Evolutionary conservation across 1,140 invertebrate species (phyloP), one percentile per base, ranked within the genome.

Genomic region (Lordiphosa stackelbergi): DNA sequence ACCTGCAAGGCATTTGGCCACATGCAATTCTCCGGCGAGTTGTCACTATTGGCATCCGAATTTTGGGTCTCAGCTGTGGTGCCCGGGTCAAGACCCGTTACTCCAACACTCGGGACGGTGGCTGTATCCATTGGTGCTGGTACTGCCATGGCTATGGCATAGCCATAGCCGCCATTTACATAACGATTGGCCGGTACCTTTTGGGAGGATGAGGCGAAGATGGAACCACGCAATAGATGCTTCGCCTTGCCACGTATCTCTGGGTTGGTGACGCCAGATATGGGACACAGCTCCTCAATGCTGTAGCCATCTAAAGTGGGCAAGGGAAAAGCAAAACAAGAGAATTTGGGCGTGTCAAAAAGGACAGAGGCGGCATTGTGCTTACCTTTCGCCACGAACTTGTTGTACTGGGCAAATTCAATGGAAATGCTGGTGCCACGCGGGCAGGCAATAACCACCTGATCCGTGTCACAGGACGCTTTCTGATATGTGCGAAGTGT

Each of bases 401-500:
- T 87, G 56, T 84, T 85, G 66, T 91, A 91, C 66, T 91, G 90
- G 36, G 90, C 88, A 64, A 96, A 90, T 81, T 96, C 93, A 54
- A 97, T 94, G 56, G 93, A 94, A 69, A 97, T 96, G 56, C 94
- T 93, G 2, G 96, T 97, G 34, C 94, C 94, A 4, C 92, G 88
- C 9, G 95, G 95, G 89, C 96, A 97, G 61, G 92, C 92, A 38
- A 97, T 90, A 13, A 91, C 92, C 86, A 97, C 92, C 74, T 92
- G 90, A 74, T 97, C 93, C 49, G 95, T 94, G 85, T 97, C 95
- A 88, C 96, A 98, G 3, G 94, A 93, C 4, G 93, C 94, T 69
- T 93, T 91, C 87, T 97, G 95, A 88, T 95, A 96, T 51, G 95
- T 97, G 73, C 94, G 91, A 61, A 98, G 89, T 10, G 95, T 97